Base-by-base conservation (phyloP, 2,113 vertebrate species). In the Etheostoma cragini region DNA sequence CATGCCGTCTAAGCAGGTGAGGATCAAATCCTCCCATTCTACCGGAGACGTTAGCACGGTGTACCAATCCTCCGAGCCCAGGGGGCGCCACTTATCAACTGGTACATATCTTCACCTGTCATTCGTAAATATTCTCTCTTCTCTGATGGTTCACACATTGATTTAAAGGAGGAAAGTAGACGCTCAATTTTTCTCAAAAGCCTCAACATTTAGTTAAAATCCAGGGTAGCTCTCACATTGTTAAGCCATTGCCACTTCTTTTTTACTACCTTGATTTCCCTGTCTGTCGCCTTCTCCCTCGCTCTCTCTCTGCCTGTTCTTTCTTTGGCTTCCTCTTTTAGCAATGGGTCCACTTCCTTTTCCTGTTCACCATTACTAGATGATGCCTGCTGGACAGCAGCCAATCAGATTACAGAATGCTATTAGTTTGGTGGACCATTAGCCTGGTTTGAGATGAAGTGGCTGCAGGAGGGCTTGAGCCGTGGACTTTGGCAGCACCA, bases 21-120 rank as follows among this genome's bases (percentile, higher is more conserved):
- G 98, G 88, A 98, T 99, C 92, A 98, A 98, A 93, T 92, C 97
- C 62, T 98, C 98, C 24, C 98, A 99, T 17, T 98, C 98, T 11
- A 94, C 96, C 2, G 97, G 97, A 72, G 98, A 99, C 72, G 94
- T 98, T 68, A 98, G 94, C 92, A 91, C 96, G 1, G 91, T 87
- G 42, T 99, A 96, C 85, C 97, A 97, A 89, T 90, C 96, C 52
- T 78, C 96, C 1, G 97, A 99, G 61, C 93, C 97, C 87, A 96
- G 98, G 92, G 97, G 96, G 69, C 96, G 97, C 80, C 98, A 99
- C 88, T 95, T 97, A 4, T 99, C 98, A 78, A 96, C 97, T 0
- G 90, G 89, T 93, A 90, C 56, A n/a, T 54, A 26, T 56, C 13
- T 52, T 68, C 10, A 57, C 1, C 52, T 22, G 6, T 47, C 47